Evolutionary conservation across 2,113 vertebrate species (phyloP), one percentile per base, ranked within the genome.

Genomic region (Coryphaenoides rupestris): DNA sequence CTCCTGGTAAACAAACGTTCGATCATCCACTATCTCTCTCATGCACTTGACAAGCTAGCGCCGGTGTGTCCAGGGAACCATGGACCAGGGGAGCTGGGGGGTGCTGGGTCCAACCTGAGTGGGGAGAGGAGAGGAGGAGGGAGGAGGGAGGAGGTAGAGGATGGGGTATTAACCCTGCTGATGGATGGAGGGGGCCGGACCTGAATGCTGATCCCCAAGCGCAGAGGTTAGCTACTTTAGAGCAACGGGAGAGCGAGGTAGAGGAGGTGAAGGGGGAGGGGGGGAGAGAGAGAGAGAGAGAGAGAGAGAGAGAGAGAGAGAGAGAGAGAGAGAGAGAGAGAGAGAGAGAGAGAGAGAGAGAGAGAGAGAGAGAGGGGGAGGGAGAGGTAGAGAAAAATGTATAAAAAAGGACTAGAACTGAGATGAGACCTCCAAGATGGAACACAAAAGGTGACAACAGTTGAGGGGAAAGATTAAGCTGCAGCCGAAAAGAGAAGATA

Each of bases 11-110:
- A 33, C 28, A 33, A 33, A 5, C 10, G 28, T 26, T 26, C 24
- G 3, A 3, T 26, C 28, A 33, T 33, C 10, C 6, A n/a, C n/a
- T n/a, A n/a, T n/a, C n/a, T n/a, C n/a, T n/a, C n/a, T 19, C 50
- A 54, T 17, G 19, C 52, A 62, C 57, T 60, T 59, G 33, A 33
- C 62, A 55, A n/a, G n/a, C n/a, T n/a, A 9, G 58, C 58, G 40
- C 49, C 26, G 15, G 16, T 57, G 52, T 21, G 1, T 50, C n/a
- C 21, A 61, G 13, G n/a, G n/a, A n/a, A n/a, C n/a, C n/a, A n/a
- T n/a, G n/a, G n/a, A n/a, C n/a, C n/a, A n/a, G n/a, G n/a, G n/a
- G n/a, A n/a, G n/a, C n/a, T n/a, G n/a, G 26, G 26, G 6, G 26
- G 26, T 3, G 26, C 3, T n/a, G n/a, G n/a, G n/a, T n/a, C n/a